phyloP scores from a whole-genome alignment of 1,140 invertebrate species.

The Proctacanthus coquilletti region DNA sequence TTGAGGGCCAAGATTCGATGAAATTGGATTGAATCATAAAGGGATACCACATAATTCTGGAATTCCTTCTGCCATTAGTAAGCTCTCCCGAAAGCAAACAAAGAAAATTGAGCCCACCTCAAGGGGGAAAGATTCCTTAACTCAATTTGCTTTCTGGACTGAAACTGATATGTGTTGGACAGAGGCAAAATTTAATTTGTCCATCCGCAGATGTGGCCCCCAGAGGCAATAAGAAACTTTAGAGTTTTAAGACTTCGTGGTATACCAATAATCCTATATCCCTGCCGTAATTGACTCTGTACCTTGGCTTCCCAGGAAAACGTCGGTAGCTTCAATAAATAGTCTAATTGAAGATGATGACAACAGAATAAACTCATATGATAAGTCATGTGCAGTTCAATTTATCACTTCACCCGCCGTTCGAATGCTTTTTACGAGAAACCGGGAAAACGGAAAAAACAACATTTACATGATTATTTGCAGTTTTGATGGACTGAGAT shows the following conservation, averaged over 20 bases:
- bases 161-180: background rate
- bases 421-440: background rate
- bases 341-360: too few relatives aligned
- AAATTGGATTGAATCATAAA: background rate
- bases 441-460: background rate
- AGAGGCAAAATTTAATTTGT: background rate
- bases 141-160: background rate
- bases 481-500: background rate
- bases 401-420: background rate
- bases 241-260: too few relatives aligned
- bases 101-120: background rate
- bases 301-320: too few relatives aligned
- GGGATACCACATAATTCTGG: background rate
- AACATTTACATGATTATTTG: conserved; percentile 1
- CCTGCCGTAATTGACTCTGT: too few relatives aligned
- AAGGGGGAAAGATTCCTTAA: background rate
- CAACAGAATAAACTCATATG: background rate
- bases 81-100: background rate
- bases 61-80: background rate
- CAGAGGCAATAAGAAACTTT: too few relatives aligned
- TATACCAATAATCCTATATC: too few relatives aligned
- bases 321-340: too few relatives aligned
- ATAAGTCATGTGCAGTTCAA: background rate
- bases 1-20: background rate
- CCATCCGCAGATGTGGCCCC: too few relatives aligned